Percentiles rank a stretch among this genome's conserved stretches.
These are phyloP conservation scores for Ophion costatus DNA, from an alignment of 2,888 invertebrate species.

Conservation along the genomic window DNA sequence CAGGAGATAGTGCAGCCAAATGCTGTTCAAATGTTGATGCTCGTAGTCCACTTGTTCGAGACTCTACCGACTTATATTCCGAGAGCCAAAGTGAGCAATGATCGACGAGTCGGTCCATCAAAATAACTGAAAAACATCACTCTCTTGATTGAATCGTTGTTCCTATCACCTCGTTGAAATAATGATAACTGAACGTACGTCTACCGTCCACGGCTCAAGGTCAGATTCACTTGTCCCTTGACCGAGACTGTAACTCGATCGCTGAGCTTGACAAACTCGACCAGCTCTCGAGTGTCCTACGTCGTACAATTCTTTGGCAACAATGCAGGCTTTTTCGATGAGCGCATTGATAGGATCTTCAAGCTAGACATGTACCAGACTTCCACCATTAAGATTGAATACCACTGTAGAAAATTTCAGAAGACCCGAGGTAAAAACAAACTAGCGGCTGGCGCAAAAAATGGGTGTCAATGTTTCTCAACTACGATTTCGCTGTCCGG, in stretches of 20 bases:
- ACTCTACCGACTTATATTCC: conserved; percentile 84
- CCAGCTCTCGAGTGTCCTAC: conserved; percentile 68
- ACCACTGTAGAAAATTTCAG: conserved; percentile 74
- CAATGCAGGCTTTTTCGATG: conserved; percentile 68
- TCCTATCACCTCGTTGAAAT: no score
- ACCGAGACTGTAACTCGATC: conserved; percentile 65
- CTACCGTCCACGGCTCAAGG: conserved; percentile 38
- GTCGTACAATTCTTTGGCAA: conserved; percentile 74
- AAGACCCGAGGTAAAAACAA: conserved; percentile 69
- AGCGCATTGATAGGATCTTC: conserved; percentile 62
- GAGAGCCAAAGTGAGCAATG: conserved; percentile 67
- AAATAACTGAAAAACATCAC: no score
- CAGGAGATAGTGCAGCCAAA: conserved; percentile 85
- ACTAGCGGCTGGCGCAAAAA: neutral
- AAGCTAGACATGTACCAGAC: conserved; percentile 65
- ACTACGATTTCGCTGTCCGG: neutral
- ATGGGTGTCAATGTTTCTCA: no score
- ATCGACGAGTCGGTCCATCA: no score
- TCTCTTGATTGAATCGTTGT: no score
- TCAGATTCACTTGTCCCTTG: conserved; percentile 72
- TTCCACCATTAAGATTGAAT: conserved; percentile 70
- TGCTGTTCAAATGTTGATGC: conserved; percentile 86
- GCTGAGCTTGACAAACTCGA: conserved; percentile 70
- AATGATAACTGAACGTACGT: no score
- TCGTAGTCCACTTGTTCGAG: conserved; percentile 85